Evolutionary conservation across 2,113 vertebrate species (phyloP).

Genomic region (Rostratula benghalensis): DNA sequence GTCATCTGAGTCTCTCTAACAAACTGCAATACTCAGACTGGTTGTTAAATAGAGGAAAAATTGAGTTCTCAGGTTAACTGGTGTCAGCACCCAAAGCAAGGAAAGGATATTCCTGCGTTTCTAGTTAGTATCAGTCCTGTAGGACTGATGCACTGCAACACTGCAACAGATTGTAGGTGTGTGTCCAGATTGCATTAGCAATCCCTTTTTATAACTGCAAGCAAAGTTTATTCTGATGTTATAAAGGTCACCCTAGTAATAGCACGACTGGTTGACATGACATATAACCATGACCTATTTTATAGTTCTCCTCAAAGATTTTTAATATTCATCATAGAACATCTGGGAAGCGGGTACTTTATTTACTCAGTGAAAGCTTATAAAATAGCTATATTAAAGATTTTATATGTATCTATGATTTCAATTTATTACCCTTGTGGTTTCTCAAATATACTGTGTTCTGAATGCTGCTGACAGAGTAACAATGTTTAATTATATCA

Average conservation of each 20-base stretch:
- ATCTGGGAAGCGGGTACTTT: constrained; percentile 3
- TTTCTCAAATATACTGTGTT: constrained; percentile 28
- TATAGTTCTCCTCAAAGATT: constrained; percentile 36
- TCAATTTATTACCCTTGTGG: constrained; percentile 28
- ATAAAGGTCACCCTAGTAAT: constrained; percentile 24
- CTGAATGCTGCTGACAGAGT: constrained; percentile 16
- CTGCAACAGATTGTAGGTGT: too few relatives aligned
- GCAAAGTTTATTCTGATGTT: constrained; percentile 57
- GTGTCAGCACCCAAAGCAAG: constrained; percentile 27
- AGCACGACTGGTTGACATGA: background rate
- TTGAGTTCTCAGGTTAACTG: background rate
- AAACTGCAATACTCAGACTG: background rate
- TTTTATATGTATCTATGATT: constrained; percentile 21
- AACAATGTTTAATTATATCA: constrained; percentile 25
- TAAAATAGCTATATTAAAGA: constrained; percentile 33
- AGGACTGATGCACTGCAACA: too few relatives aligned
- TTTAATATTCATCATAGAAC: constrained; percentile 49
- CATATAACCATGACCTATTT: constrained; percentile 43
- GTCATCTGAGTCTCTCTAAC: constrained; percentile 1
- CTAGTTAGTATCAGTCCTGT: background rate
- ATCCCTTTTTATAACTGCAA: constrained; percentile 31
- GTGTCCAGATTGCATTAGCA: background rate
- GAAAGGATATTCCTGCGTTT: background rate
- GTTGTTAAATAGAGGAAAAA: constrained; percentile 28
- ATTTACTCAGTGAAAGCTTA: constrained; percentile 46